Base-by-base conservation (phyloP, 1,140 invertebrate species). In the Trichoplusia ni region DNA sequence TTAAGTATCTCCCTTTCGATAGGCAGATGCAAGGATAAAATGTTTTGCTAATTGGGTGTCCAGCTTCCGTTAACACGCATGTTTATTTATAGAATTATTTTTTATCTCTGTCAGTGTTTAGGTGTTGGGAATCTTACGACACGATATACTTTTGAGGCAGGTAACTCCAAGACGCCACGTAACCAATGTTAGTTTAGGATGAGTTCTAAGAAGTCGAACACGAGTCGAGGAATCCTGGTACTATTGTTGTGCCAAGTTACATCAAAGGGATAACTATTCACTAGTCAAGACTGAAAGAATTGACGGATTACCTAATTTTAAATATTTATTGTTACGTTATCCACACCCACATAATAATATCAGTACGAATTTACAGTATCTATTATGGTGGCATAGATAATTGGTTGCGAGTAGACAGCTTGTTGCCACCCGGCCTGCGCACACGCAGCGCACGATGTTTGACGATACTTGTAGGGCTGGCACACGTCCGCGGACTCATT, bases 361-460 rank as follows among this genome's bases (percentile, higher is more conserved):
- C 27, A 14, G 29, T 59, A 51, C 31, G 44, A 51, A 66, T 67
- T 61, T 60, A 49, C 53, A 35, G 38, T 67, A 61, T 64, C 69
- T 64, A 67, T 71, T 69, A 66, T 44, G 58, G 38, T 47, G 31
- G 40, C 44, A 60, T 64, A 71, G 68, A 71, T 81, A 73, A 80
- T 77, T 73, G 62, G 59, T 71, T 31, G 62, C 67, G 60, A 47
- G 69, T 70, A 82, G 79, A 82, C 79, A 68, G 77, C 77, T 58
- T 79, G 77, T 80, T 80, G 75, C 80, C 80, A 82, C 11, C 68
- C 75, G 65, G 38, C 37, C 33, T 8, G 58, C 38, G 44, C 25
- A 38, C 37, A 31, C 54, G 21, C 46, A 35, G 5, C 9, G 21
- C 14, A 27, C 62, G 42, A n/a, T 37, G 33, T 37, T 40, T 37